A percentile compares a stretch with the other conserved stretches of the same genome.
These are phyloP conservation scores for Numenius arquata DNA, from an alignment of 2,113 vertebrate genomes.

Conservation along the genomic window DNA sequence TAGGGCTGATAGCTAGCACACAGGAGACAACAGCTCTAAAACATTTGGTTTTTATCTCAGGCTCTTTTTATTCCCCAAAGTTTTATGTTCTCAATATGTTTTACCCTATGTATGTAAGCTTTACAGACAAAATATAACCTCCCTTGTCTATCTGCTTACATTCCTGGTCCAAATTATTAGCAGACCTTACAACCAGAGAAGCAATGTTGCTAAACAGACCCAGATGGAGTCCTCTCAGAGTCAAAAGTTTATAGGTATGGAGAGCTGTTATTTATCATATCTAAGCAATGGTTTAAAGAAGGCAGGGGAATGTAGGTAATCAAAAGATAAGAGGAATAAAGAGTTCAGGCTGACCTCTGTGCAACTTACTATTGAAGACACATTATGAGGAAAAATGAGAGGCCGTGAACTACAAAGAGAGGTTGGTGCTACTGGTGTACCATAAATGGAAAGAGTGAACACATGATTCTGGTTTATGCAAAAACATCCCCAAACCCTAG, in stretches of 20 bases:
- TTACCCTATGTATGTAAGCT: not conserved
- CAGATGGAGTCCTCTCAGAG: slow-evolving; percentile 14
- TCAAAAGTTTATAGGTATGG: slow-evolving; percentile 32
- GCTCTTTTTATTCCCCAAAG: slow-evolving; percentile 17
- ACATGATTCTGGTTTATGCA: not conserved
- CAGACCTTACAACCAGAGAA: slow-evolving; percentile 45
- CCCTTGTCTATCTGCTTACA: slow-evolving; percentile 14
- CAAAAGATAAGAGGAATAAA: slow-evolving; percentile 25
- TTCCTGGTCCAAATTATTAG: slow-evolving; percentile 48
- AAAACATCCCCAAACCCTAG: not conserved
- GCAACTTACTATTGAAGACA: not conserved
- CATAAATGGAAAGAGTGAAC: not conserved
- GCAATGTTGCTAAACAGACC: slow-evolving; percentile 23
- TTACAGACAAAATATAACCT: slow-evolving; percentile 47
- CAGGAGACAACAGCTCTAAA: not conserved
- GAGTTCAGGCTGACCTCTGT: not conserved
- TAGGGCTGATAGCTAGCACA: not conserved
- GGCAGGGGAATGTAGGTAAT: not conserved
- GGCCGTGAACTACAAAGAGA: not conserved
- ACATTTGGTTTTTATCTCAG: not conserved
- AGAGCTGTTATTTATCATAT: slow-evolving; percentile 33
- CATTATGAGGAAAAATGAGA: not conserved
- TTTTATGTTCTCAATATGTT: slow-evolving; percentile 40
- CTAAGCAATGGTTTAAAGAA: not conserved
- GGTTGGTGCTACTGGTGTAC: not conserved